Evolutionary conservation across 2,113 vertebrate genomes (phyloP).

Genomic region (Delphinapterus leucas): DNA sequence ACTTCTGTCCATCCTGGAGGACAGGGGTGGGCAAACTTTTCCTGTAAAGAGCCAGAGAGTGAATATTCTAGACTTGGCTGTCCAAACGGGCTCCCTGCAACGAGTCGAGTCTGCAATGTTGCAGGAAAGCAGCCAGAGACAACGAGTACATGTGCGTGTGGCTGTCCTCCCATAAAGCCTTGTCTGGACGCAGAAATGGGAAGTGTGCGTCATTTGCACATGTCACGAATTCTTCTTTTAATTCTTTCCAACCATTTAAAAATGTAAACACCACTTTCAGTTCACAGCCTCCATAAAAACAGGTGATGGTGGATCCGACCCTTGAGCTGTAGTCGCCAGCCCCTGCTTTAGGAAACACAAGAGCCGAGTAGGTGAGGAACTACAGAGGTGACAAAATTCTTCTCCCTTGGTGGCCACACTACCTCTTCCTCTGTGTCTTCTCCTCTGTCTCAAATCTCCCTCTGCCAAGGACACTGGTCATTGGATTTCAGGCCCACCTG

Average conservation of each 20-base stretch:
- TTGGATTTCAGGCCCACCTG: background rate
- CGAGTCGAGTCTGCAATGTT: background rate
- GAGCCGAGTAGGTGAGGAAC: background rate
- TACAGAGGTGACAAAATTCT: no score
- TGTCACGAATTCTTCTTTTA: background rate
- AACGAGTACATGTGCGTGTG: background rate
- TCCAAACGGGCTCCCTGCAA: background rate
- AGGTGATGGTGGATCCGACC: background rate
- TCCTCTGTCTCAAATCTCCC: background rate
- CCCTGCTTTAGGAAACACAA: background rate
- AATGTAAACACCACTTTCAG: background rate
- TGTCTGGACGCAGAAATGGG: background rate
- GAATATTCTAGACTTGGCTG: rapidly evolving
- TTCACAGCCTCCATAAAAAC: background rate
- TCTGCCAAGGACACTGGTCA: background rate
- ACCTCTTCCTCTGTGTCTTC: background rate
- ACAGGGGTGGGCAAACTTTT: background rate
- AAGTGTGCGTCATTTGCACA: background rate
- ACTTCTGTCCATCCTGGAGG: background rate
- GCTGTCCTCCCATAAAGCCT: background rate
- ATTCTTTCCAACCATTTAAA: background rate
- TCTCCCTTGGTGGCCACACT: rapidly evolving
- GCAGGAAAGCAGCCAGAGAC: background rate
- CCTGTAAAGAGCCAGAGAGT: background rate
- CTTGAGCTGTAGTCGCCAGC: background rate